Evolutionary conservation across 2,797 vertebrate genomes (phyloP).

Genomic region (Cuculus canorus): DNA sequence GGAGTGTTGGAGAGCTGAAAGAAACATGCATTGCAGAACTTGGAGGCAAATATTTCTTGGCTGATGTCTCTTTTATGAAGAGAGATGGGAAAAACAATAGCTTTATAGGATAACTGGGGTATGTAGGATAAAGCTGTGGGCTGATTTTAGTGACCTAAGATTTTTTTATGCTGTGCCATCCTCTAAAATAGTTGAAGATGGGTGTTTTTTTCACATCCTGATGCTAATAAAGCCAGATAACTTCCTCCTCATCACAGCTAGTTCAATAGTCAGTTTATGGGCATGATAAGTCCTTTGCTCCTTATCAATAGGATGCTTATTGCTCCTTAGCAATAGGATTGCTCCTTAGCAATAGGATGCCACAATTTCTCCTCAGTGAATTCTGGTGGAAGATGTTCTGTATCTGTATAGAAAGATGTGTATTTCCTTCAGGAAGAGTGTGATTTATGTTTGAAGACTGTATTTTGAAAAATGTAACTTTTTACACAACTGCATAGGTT

Average conservation of each 20-base stretch:
- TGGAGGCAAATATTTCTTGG: background rate
- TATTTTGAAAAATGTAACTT: background rate
- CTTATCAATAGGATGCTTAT: background rate
- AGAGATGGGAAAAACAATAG: background rate
- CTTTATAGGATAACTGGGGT: background rate
- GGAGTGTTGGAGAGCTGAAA: background rate
- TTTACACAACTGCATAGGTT: background rate
- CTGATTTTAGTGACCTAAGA: background rate
- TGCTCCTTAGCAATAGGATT: too few relatives aligned
- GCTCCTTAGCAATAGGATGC: background rate
- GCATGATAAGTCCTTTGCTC: background rate
- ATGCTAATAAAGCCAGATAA: constrained; percentile 14
- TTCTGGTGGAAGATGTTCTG: background rate
- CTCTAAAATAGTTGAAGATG: background rate
- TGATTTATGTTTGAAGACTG: background rate
- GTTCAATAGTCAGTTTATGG: constrained; percentile 7
- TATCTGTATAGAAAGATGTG: background rate
- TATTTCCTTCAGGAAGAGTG: background rate
- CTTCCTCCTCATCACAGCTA: constrained; percentile 33
- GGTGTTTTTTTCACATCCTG: constrained; percentile 42
- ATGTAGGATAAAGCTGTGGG: background rate
- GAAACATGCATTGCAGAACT: background rate
- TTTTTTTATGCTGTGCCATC: background rate
- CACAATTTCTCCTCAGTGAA: background rate
- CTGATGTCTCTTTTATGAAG: background rate